phyloP scores from a whole-genome alignment of 2,888 invertebrate genomes.

The Adelphocoris suturalis region DNA sequence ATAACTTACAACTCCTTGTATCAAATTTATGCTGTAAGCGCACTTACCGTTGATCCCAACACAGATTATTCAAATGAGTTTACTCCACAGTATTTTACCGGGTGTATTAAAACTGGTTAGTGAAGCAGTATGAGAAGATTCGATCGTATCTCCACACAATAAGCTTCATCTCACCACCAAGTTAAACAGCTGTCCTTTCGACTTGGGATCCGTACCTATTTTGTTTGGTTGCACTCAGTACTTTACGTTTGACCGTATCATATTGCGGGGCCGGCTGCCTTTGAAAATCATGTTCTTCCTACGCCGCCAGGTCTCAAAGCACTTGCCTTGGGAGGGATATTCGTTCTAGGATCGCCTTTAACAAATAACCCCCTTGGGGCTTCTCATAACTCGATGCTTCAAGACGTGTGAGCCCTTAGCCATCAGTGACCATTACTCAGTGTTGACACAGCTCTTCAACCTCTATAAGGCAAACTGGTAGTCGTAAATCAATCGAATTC shows the following conservation, averaged over 20 bases:
- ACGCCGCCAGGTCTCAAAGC: background rate
- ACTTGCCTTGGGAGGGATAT: conserved; percentile 17
- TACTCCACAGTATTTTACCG: background rate
- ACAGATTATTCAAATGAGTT: conserved; percentile 22
- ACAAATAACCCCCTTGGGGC: conserved; percentile 47
- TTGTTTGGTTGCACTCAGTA: conserved; percentile 32
- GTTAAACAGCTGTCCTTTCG: background rate
- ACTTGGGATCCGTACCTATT: conserved; percentile 17
- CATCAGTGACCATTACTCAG: background rate
- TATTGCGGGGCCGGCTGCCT: conserved; percentile 14
- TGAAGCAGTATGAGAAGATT: conserved; percentile 9
- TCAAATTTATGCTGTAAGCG: background rate
- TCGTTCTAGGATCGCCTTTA: conserved; percentile 37
- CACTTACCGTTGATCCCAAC: background rate
- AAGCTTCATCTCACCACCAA: background rate
- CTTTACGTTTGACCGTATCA: conserved; percentile 29
- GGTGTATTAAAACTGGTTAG: conserved; percentile 2
- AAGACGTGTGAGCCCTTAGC: conserved; percentile 35
- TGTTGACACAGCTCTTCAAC: conserved; percentile 16
- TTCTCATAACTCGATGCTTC: conserved; percentile 32
- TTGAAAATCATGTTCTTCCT: background rate
- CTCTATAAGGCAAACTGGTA: background rate
- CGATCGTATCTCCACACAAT: background rate
- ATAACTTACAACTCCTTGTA: background rate
- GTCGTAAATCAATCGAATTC: background rate